phyloP scores from a whole-genome alignment of 2,113 vertebrate genomes.

The Rhabdomys dilectus region DNA sequence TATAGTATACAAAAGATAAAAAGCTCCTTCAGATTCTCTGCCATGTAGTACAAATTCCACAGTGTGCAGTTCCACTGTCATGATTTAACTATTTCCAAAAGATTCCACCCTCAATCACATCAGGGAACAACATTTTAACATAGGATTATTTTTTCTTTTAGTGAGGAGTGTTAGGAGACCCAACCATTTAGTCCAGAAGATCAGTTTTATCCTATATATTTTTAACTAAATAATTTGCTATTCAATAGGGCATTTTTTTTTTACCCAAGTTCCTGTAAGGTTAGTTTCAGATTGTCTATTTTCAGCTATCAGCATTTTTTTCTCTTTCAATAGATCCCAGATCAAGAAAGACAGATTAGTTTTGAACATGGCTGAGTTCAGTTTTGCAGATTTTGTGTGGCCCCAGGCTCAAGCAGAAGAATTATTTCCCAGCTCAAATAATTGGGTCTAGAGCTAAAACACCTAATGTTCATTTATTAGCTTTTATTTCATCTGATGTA shows the following conservation, averaged over 20 bases:
- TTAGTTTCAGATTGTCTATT: background rate
- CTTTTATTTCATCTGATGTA: background rate
- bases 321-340: background rate
- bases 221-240: background rate
- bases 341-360: background rate
- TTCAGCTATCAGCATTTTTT: background rate
- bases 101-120: background rate
- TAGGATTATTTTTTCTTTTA: background rate
- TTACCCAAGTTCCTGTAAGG: background rate
- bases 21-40: background rate
- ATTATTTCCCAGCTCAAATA: background rate
- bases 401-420: background rate
- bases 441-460: background rate
- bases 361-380: background rate
- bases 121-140: background rate
- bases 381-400: background rate
- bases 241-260: background rate
- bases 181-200: background rate
- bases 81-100: background rate
- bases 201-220: background rate
- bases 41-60: background rate
- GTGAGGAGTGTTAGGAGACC: accelerated
- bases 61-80: no score
- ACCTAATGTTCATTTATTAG: background rate
- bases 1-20: background rate